phyloP scores from a whole-genome alignment of 2,797 vertebrate species.

The Pteropus rufus region DNA sequence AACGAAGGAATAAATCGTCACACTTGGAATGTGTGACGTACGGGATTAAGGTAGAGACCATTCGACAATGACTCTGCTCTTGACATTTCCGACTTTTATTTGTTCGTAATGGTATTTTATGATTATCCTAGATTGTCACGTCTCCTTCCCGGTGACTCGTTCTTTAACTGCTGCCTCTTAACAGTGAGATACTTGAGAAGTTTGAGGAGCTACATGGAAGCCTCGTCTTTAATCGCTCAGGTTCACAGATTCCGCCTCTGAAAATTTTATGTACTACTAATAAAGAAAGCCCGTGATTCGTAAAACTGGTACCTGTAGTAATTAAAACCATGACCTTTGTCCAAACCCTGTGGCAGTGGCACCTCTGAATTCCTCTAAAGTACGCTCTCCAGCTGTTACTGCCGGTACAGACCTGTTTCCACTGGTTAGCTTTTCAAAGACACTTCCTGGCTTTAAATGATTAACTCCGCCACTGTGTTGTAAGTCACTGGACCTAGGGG shows the following conservation, averaged over 20 bases:
- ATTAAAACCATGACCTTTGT: slow-evolving; percentile 62
- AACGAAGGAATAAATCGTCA: background rate
- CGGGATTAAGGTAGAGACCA: background rate
- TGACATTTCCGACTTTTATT: background rate
- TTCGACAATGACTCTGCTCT: too few relatives aligned
- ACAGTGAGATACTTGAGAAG: background rate
- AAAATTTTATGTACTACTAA: background rate
- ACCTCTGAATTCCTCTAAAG: slow-evolving; percentile 40
- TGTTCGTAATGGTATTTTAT: background rate
- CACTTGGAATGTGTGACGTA: background rate
- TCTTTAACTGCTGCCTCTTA: background rate
- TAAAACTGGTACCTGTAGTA: background rate
- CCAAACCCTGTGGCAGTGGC: background rate
- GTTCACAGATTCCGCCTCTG: background rate
- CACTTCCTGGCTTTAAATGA: slow-evolving; percentile 53
- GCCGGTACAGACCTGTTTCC: background rate
- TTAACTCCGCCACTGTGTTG: background rate
- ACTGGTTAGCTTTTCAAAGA: slow-evolving; percentile 43
- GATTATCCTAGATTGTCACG: background rate
- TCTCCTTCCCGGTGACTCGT: background rate
- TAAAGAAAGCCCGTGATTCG: slow-evolving; percentile 42
- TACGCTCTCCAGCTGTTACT: background rate
- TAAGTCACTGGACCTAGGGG: background rate
- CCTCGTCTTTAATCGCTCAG: too few relatives aligned
- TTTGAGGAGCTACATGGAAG: background rate